Base-by-base conservation (phyloP, 2,888 invertebrate genomes). In the Zaprionus bogoriensis region DNA sequence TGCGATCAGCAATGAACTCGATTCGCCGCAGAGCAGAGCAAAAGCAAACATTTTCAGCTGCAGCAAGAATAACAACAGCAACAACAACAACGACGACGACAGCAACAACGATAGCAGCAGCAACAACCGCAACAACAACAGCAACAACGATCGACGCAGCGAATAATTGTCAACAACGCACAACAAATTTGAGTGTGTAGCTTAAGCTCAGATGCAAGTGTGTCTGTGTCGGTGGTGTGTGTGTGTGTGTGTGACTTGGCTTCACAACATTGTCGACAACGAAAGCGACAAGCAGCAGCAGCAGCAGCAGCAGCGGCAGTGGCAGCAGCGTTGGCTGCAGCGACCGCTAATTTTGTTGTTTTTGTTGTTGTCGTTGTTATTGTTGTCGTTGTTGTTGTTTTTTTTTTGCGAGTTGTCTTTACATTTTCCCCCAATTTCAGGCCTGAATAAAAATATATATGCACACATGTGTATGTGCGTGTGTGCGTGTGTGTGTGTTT, bases 1-100 rank as follows among this genome's bases (percentile, higher is more conserved):
- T 53, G 63, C 53, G 14, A 22, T 20, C n/a, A 62, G 68, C 75
- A 61, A 53, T 68, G 81, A 72, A 65, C 79, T 78, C 79, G 69
- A 78, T 75, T 67, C 59, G 54, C 59, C 60, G 32, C 55, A 61
- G 64, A 59, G 32, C 55, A 61, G 64, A 59, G 69, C 68, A 68
- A 62, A 57, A 36, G 54, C 53, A 67, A 65, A 72, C 74, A 69
- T 32, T 68, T 63, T 41, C 42, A 52, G 74, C 55, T 44, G 62
- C 50, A 22, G 28, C 48, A 45, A 48, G 48, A 30, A 41, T 53
- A 25, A 23, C 46, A 39, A 48, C 53, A 30, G 41, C 60, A 25
- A 23, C 46, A 39, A 19, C 17, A 30, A 30, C 42, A 23, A 19
- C 44, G 12, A 17, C 47, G 38, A 48, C 41, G 27, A 28, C 55